Evolutionary conservation across 2,888 invertebrate genomes (phyloP), one percentile per base, ranked within the genome.

Genomic region (Ceramica pisi): DNA sequence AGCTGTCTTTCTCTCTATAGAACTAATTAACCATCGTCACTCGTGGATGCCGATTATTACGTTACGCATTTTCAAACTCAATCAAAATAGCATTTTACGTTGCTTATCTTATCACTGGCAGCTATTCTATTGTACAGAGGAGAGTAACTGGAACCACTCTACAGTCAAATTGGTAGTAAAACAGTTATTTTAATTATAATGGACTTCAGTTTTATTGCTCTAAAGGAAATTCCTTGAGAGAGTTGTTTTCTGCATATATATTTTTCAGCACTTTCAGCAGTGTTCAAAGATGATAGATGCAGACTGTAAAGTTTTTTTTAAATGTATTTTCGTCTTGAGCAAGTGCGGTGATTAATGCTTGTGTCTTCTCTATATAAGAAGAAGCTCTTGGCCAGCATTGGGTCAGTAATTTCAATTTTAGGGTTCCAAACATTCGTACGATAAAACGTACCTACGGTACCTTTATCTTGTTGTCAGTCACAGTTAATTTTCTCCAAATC

Each of bases 61-160:
- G 38, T 14, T 41, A 48, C 41, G 41, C 46, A 4, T 26, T 61
- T 38, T 16, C 21, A 56, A 41, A 41, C 12, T 41, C 12, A 10
- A 50, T 41, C 16, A 10, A 50, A n/a, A 62, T 31, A 48, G n/a
- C 21, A 16, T 50, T 56, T 41, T 16, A 70, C 12, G 23, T 57
- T 50, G 46, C 53, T 71, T 56, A 56, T 56, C 71, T 71, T 63
- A 71, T 48, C 72, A 41, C 2, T 1, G 9, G 21, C 46, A 26
- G 72, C 31, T 31, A 50, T 63, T 41, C 23, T 9, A n/a, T 71
- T 56, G 48, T 48, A 16, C 3, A 38, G 19, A 31, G 14, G 67
- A 48, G 67, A 56, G 44, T 55, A n/a, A 61, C 26, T 26, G 46
- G 19, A 38, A 56, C 14, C 48, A 31, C 12, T 71, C 23, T 14